Percentiles rank a stretch among this genome's conserved stretches.
Conservation (phyloP, 2,797 vertebrate species). For the Hirundo rustica region DNA sequence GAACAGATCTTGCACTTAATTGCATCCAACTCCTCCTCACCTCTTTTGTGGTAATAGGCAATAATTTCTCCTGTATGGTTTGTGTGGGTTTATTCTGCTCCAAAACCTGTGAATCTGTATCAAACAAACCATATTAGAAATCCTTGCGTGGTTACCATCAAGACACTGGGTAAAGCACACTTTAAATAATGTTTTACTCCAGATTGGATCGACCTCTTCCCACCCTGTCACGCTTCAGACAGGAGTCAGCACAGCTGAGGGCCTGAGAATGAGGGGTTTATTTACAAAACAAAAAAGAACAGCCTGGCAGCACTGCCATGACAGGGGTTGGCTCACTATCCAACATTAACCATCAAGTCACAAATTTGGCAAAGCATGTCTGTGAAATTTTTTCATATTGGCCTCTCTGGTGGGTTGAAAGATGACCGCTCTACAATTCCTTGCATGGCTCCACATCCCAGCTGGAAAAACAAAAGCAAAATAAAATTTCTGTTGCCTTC, state of each 20-base stretch:
- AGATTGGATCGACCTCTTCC: neutral
- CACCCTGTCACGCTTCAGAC: neutral
- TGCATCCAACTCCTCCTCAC: neutral
- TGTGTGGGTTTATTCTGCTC: neutral
- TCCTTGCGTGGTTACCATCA: neutral
- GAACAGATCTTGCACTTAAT: neutral
- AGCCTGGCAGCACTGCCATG: neutral
- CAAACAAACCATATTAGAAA: neutral
- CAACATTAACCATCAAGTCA: neutral
- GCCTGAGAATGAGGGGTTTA: neutral
- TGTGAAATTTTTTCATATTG: neutral
- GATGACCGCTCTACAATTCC: neutral
- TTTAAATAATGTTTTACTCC: neutral
- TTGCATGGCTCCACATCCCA: neutral
- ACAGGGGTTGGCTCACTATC: neutral
- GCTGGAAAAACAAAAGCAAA: neutral
- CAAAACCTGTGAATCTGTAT: neutral
- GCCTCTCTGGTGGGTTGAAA: neutral
- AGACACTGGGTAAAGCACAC: neutral
- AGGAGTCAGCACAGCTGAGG: neutral
- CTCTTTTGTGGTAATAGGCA: neutral
- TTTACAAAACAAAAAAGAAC: neutral
- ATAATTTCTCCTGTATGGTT: neutral
- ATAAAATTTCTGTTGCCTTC: neutral
- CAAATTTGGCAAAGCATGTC: rapidly evolving